Base-by-base conservation (phyloP, 2,888 invertebrate genomes). In the Lucinisca nassula region DNA sequence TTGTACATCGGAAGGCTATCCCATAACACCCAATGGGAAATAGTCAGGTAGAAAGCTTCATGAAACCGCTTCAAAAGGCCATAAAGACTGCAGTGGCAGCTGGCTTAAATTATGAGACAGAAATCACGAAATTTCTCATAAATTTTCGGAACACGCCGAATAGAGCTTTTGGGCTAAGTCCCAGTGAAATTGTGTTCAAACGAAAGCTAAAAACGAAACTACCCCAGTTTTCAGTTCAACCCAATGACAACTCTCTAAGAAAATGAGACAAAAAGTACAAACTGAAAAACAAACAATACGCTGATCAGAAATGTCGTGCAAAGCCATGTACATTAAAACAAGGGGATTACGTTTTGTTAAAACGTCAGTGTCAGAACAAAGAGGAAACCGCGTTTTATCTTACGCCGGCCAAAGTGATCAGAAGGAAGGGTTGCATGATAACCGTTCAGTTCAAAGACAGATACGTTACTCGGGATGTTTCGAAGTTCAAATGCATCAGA, bases 1-100 rank as follows among this genome's bases (percentile, higher is more conserved):
- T 87, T 35, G n/a, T 76, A 38, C 78, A 86, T 76, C 0, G 78
- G 10, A 87, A 82, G 74, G 75, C 85, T 17, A 88, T 87, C 12
- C 85, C 83, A 35, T 32, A 27, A 51, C 61, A 61, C 27, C 61
- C 61, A 67, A 35, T 24, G 32, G 35, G 32, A 27, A 61, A 61
- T 30, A 27, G 24, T 12, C 24, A 61, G 12, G 61, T n/a, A 61
- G 61, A 61, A 61, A 61, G 30, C 21, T 61, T 61, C 61, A 61
- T 61, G 61, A 61, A 61, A 61, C 61, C 61, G 12, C 61, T 61
- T 27, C 61, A 61, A 61, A 61, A 61, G 21, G 24, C 24, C 21
- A 30, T 61, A 30, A 61, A 61, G 21, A 61, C 61, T 61, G 61
- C 61, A 45, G 45, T 45, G 10, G 45, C 45, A 45, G 45, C 45